These are phyloP conservation scores for Thereva nobilitata DNA, from an alignment of 2,888 invertebrate genomes.

Conservation along the genomic window DNA sequence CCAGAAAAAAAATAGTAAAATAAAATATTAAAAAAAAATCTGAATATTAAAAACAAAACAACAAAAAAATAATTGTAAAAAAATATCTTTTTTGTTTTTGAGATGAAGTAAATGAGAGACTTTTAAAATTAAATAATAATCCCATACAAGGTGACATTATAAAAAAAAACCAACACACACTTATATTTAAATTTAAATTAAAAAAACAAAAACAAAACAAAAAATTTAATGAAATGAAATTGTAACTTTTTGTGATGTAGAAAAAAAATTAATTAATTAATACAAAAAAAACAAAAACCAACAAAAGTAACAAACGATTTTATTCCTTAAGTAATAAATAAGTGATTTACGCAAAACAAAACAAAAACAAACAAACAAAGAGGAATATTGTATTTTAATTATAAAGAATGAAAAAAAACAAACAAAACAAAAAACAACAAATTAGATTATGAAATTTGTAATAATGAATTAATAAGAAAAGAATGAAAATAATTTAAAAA, in stretches of 20 bases:
- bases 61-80: too few species aligned
- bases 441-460: too few species aligned
- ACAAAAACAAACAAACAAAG: too few species aligned
- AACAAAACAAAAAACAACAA: too few species aligned
- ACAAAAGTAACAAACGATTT: constrained; percentile 15
- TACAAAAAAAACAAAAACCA: background rate
- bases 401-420: background rate
- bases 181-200: constrained; percentile 1
- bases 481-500: constrained; percentile 41
- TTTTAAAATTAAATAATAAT: too few species aligned
- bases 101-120: too few species aligned
- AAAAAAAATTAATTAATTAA: background rate
- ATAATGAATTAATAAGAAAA: background rate
- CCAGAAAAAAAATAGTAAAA: too few species aligned
- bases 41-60: too few species aligned
- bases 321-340: constrained; percentile 24
- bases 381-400: constrained; percentile 2
- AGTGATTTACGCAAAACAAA: constrained; percentile 45
- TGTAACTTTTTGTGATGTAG: constrained; percentile 31
- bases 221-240: constrained; percentile 28
- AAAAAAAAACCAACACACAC: too few species aligned
- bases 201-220: constrained; percentile 29
- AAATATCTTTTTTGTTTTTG: too few species aligned
- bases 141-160: too few species aligned
- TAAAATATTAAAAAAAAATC: too few species aligned